Conservation (phyloP, 2,888 invertebrate genomes). For the Trachelus troglodyta region DNA sequence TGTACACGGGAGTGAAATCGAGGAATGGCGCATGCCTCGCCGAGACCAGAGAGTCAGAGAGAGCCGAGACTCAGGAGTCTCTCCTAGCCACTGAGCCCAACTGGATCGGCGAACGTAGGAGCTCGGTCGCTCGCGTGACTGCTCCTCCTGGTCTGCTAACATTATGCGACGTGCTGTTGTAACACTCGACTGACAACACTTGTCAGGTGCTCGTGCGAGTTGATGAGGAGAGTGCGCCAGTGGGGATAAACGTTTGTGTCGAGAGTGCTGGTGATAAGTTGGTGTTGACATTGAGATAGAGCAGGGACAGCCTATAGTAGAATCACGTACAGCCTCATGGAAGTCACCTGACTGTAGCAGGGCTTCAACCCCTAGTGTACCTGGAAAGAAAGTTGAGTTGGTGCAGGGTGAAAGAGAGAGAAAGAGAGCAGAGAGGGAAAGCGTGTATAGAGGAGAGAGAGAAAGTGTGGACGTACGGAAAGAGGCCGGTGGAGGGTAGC, state of each 20-base stretch:
- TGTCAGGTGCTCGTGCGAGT: not conserved
- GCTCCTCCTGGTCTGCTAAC: not conserved
- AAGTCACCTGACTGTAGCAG: not conserved
- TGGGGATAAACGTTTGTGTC: not conserved
- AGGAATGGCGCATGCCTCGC: constrained; percentile 44
- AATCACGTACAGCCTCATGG: not conserved
- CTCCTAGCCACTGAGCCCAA: not conserved
- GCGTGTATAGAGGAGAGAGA: not conserved
- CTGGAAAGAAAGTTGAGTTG: not conserved
- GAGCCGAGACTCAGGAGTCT: not conserved
- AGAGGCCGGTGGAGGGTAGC: constrained; percentile 34
- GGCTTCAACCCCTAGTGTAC: not conserved
- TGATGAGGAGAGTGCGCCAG: not conserved
- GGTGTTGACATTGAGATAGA: constrained; percentile 1
- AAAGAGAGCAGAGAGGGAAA: not conserved
- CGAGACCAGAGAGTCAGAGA: constrained; percentile 12
- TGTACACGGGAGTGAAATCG: constrained; percentile 45
- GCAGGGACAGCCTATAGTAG: not conserved
- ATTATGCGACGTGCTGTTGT: not conserved
- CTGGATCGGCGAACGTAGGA: not conserved
- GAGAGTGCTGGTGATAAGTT: constrained; percentile 21
- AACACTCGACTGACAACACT: not conserved
- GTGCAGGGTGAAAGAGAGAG: not conserved
- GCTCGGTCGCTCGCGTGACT: not conserved
- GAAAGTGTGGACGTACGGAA: not conserved